Evolutionary conservation across 2,888 invertebrate genomes (phyloP).

Genomic region (Drosophila tanythrix): DNA sequence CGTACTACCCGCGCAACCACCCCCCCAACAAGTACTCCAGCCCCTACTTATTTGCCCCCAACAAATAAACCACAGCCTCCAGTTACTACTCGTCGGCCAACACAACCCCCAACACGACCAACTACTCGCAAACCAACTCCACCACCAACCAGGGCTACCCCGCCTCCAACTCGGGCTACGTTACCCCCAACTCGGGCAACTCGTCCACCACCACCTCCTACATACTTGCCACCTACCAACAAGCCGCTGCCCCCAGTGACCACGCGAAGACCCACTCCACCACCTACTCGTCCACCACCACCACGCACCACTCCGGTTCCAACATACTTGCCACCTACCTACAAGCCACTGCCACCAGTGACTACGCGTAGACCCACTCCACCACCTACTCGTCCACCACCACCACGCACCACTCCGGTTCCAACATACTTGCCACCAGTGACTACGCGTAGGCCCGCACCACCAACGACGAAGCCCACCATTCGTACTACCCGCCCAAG

Average conservation of each 20-base stretch:
- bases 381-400: not conserved
- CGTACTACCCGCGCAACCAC: too few species aligned
- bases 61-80: constrained; percentile 53
- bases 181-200: constrained; percentile 51
- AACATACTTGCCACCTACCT: constrained; percentile 61
- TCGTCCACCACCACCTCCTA: constrained; percentile 59
- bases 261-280: constrained; percentile 46
- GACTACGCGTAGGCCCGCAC: too few species aligned
- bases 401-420: not conserved
- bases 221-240: constrained; percentile 47
- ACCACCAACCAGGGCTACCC: not conserved
- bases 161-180: constrained; percentile 13
- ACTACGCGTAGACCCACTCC: constrained; percentile 49
- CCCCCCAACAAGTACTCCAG: constrained; percentile 27
- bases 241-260: constrained; percentile 43
- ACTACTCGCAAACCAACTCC: constrained; percentile 7
- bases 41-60: constrained; percentile 9
- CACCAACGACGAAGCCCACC: too few species aligned
- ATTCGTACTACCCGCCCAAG: too few species aligned
- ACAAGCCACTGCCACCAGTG: constrained; percentile 54
- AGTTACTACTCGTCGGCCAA: constrained; percentile 47
- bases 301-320: constrained; percentile 43
- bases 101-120: constrained; percentile 31
- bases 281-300: not conserved
- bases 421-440: constrained; percentile 64